phyloP scores from a whole-genome alignment of 2,113 vertebrate genomes.

The Rhineura floridana region DNA sequence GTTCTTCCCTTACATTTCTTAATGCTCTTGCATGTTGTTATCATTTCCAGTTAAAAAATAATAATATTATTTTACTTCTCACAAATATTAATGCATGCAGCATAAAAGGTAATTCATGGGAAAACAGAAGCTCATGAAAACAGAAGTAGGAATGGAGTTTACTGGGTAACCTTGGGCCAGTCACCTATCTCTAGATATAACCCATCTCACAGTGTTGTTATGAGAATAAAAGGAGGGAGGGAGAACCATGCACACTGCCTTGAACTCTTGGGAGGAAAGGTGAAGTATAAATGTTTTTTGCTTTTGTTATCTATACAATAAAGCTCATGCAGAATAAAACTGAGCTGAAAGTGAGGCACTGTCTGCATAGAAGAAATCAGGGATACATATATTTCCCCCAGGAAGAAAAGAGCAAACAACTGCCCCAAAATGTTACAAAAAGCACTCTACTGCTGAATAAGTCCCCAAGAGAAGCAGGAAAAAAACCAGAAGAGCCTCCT shows the following conservation, averaged over 20 bases:
- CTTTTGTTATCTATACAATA: no score
- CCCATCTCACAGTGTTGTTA: background rate
- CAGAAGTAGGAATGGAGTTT: background rate
- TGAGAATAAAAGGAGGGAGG: background rate
- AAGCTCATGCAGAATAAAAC: background rate
- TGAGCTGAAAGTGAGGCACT: background rate
- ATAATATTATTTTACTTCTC: background rate
- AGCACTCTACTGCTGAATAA: background rate
- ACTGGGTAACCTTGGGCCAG: background rate
- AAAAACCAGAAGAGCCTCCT: background rate
- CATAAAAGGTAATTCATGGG: background rate
- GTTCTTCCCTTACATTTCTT: conserved; percentile 15
- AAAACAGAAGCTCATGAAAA: background rate
- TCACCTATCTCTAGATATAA: background rate
- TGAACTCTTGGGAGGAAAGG: background rate
- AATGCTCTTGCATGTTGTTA: conserved; percentile 16
- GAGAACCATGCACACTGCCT: background rate
- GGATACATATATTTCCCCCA: background rate
- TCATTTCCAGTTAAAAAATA: background rate
- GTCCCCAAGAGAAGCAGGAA: background rate
- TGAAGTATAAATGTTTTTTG: background rate
- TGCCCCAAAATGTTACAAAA: background rate
- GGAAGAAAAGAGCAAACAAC: background rate
- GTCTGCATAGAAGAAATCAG: background rate
- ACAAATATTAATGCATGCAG: background rate